Base-by-base conservation (phyloP, 2,888 invertebrate genomes). In the Dicranocentrus wangi region DNA sequence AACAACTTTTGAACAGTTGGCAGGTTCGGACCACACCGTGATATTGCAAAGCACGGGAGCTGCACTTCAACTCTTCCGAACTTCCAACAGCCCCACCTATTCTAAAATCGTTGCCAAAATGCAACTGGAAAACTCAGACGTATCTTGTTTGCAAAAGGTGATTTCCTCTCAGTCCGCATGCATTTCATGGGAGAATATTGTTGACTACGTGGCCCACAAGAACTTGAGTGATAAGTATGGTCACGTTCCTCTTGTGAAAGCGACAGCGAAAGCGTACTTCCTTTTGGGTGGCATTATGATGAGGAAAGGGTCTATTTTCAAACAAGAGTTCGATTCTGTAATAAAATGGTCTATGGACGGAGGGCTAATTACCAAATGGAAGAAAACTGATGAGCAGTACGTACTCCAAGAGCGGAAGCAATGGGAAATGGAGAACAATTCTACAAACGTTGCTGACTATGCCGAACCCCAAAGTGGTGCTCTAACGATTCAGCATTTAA, bases 1-100 rank as follows among this genome's bases (percentile, higher is more conserved):
- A 5, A 19, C 43, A 21, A 82, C 71, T 2, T 84, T 85, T 63
- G 84, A 84, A 15, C 60, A 68, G 21, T 28, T 73, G 42, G 73
- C 66, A 2, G 25, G 39, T n/a, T 73, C 71, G 3, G 53, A 61
- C 25, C 73, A 51, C 32, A 42, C 17, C 2, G 51, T 80, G 10
- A 32, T 39, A 0, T 23, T 73, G 25, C 73, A 73, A n/a, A 47
- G 60, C 19, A 80, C 68, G 0, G 72, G 66, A 21, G 72, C 73
- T 2, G 60, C 61, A 42, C 47, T 55, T 53, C 63, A 73, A 15
- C 23, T 80, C 2, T 61, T 58, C 19, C 66, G 58, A 42, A 60
- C 68, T 8, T 43, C 27, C 0, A 51, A 66, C 13, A 73, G 27
- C 23, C 66, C 60, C 10, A 72, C 66, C 1, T 66, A 58, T 17